Base-by-base conservation (phyloP, 2,888 invertebrate genomes). In the Selenia dentaria region DNA sequence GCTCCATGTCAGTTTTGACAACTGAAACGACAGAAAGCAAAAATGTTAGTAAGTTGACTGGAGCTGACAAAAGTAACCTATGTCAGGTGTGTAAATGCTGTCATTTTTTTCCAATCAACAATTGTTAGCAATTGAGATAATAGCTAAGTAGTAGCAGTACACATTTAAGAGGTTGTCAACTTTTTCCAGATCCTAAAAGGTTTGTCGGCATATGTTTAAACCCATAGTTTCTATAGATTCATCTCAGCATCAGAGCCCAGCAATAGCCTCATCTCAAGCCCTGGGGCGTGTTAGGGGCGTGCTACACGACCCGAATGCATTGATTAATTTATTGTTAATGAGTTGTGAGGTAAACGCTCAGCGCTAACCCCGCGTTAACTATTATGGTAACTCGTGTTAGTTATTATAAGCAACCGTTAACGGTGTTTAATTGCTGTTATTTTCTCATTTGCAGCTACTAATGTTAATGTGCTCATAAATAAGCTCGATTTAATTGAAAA, bases 321-420 rank as follows among this genome's bases (percentile, higher is more conserved):
- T 78, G 71, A 80, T 82, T 84, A 81, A 85, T 84, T 79, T 79
- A 79, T 80, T 77, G 76, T 81, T 85, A 83, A 82, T 83, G 77
- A 80, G 74, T 53, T 47, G 62, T 68, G 71, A 70, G 76, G 71
- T 77, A 78, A 79, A 68, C 67, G 66, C 22, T 22, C 8, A 22
- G 22, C 22, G 8, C 52, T 64, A 43, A 41, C 36, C 31, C 31
- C 32, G 53, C 57, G 64, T 62, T 64, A 52, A 45, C 51, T 54
- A 59, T 66, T 62, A 66, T 44, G 25, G 47, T 65, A 66, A 62
- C 57, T 35, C 39, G 32, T 50, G 48, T 56, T 56, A 49, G 51
- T 56, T 57, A 51, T 57, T 50, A 48, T 51, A 52, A 47, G 22
- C 38, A 46, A 57, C 55, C 37, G 51, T 51, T 54, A 58, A 42